Conservation (phyloP, 2,797 vertebrate genomes). For the Galagoides demidoff region DNA sequence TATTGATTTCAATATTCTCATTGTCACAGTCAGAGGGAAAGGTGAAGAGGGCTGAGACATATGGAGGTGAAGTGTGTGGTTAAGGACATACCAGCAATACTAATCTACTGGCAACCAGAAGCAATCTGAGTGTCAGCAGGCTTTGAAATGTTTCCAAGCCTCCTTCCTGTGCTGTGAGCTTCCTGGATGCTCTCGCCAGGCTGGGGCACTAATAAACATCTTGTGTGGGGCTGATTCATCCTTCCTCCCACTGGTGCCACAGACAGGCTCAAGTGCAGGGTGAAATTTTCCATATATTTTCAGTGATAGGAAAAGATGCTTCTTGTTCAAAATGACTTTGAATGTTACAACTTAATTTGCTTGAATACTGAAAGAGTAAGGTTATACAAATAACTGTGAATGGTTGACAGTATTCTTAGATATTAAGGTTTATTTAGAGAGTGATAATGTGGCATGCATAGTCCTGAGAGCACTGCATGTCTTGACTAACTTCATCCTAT, state of each 20-base stretch:
- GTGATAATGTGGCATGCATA: background rate
- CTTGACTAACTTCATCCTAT: background rate
- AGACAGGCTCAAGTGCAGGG: background rate
- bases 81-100: constrained; percentile 18
- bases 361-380: background rate
- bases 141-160: constrained; percentile 3
- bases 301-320: background rate
- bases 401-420: background rate
- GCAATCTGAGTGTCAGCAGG: background rate
- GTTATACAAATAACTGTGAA: background rate
- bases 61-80: constrained; percentile 51
- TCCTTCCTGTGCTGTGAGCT: background rate
- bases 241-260: background rate
- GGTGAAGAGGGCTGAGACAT: constrained; percentile 64
- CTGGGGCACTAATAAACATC: background rate
- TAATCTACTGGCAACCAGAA: background rate
- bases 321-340: background rate
- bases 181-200: background rate
- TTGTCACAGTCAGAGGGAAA: constrained; percentile 62
- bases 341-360: background rate
- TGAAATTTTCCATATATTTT: background rate
- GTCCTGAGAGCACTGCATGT: background rate
- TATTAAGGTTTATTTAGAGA: background rate
- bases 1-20: constrained; percentile 60
- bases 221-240: background rate